These are phyloP conservation scores for Cydia amplana DNA, from an alignment of 1,140 invertebrate genomes.

Conservation along the genomic window DNA sequence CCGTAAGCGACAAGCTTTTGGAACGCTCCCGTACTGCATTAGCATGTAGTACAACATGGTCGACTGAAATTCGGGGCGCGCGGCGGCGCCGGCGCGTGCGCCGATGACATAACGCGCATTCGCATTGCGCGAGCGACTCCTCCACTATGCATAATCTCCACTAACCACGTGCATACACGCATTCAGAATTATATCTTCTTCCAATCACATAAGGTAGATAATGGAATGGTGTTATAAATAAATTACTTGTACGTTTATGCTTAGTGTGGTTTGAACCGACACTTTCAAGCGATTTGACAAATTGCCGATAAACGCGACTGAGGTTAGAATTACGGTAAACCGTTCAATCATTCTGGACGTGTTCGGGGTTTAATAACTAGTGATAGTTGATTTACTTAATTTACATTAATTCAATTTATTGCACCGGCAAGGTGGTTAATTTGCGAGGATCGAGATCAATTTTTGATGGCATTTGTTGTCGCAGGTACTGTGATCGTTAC, in stretches of 20 bases:
- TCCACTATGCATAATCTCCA: background rate
- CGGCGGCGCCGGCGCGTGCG: conserved; percentile 13
- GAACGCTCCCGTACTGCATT: background rate
- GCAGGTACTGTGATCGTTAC: too few relatives aligned
- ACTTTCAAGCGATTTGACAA: conserved; percentile 10
- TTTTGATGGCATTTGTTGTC: too few relatives aligned
- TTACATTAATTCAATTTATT: background rate
- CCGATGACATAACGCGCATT: conserved; percentile 3
- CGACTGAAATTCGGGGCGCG: background rate
- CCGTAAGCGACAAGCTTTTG: background rate
- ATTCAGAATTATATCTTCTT: background rate
- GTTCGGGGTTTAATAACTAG: background rate
- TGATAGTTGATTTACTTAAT: background rate
- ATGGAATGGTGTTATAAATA: background rate
- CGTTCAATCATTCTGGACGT: background rate
- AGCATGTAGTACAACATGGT: background rate
- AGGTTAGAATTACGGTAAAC: conserved; percentile 7
- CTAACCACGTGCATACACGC: background rate
- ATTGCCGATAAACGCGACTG: conserved; percentile 6
- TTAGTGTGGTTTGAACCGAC: background rate
- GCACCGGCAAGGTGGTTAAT: background rate
- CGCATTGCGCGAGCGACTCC: background rate
- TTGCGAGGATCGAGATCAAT: background rate
- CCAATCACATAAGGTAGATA: background rate
- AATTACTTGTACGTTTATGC: background rate